Evolutionary conservation across 2,113 vertebrate species (phyloP), one percentile per base, ranked within the genome.

Genomic region (Falcunculus frontatus): DNA sequence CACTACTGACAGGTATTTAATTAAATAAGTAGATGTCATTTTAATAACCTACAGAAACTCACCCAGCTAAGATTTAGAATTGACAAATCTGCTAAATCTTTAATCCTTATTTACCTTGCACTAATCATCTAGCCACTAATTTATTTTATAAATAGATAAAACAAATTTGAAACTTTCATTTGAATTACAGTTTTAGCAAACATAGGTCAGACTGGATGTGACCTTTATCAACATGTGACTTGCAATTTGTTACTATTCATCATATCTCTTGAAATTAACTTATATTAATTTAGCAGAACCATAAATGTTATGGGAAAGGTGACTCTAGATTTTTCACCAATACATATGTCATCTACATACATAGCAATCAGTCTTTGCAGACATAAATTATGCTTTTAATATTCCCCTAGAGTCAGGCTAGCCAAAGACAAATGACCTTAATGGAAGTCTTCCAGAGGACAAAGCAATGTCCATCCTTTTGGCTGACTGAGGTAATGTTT

Each of bases 371-470:
- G 57, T 42, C 55, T 82, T 75, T 63, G 50, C 49, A 94, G 62
- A 60, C 16, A 39, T 23, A 57, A 87, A 92, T 47, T 56, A 49
- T 59, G 63, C 46, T 95, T 87, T 94, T 86, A 92, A 86, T 85
- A 94, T 86, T 89, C 64, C 18, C 26, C 72, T 60, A 11, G 39
- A 75, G 87, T 62, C 87, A 80, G 60, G 39, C 68, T 56, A 59
- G 35, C 79, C 42, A 72, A 78, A 92, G 92, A 96, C 26, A 83
- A 94, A 92, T 50, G 2, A 37, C 60, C 29, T 60, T 47, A 64
- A 92, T 84, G 64, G 87, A 88, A 94, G 44, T 42, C 52, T 90
- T 95, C 74, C 80, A 91, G 87, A 95, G 86, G 86, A 88, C 76
- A 78, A 80, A 92, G n/a, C 22, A 49, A 42, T 0, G 60, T 88